phyloP scores from a whole-genome alignment of 2,888 invertebrate genomes.

The Archips xylosteana region DNA sequence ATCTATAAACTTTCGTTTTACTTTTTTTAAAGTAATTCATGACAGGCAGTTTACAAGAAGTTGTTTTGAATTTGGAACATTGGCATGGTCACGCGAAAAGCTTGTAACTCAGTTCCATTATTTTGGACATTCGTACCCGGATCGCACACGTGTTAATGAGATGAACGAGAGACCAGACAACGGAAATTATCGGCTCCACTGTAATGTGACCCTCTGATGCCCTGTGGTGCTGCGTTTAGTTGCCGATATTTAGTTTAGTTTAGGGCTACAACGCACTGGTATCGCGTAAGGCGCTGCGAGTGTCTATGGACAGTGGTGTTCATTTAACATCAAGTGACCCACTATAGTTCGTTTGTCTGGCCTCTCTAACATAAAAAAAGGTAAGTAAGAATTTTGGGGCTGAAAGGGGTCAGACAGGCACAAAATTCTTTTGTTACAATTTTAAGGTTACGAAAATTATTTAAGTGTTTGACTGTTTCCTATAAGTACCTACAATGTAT shows the following conservation, averaged over 20 bases:
- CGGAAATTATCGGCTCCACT: slow-evolving; percentile 71
- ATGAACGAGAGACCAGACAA: slow-evolving; percentile 61
- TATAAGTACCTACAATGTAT: too few relatives aligned
- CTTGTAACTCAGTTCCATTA: slow-evolving; percentile 28
- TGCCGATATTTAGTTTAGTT: slow-evolving; percentile 4
- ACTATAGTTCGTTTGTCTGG: too few relatives aligned
- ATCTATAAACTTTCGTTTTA: background rate
- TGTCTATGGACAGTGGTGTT: too few relatives aligned
- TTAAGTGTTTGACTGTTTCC: too few relatives aligned
- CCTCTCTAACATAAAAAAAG: too few relatives aligned
- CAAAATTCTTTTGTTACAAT: too few relatives aligned
- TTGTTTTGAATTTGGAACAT: slow-evolving; percentile 31
- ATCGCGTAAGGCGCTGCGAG: too few relatives aligned
- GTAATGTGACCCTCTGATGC: slow-evolving; percentile 71
- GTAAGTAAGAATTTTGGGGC: background rate
- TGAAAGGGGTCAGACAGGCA: background rate
- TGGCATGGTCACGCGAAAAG: slow-evolving; percentile 18
- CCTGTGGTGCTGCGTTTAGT: slow-evolving; percentile 63
- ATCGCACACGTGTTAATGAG: slow-evolving; percentile 62
- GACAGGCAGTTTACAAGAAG: slow-evolving; percentile 1
- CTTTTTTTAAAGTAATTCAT: background rate
- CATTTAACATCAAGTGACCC: too few relatives aligned
- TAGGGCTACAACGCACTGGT: too few relatives aligned
- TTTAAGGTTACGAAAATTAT: too few relatives aligned
- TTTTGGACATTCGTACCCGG: slow-evolving; percentile 46